Conservation (phyloP, 2,113 vertebrate species). For the Danio rerio region GRCz12tu NC_133188.1:27395501-27396000, state of each 20-base stretch:
- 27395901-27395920: not conserved
- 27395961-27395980: not conserved
- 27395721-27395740: constrained; percentile 25
- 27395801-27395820: constrained; percentile 38
- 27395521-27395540: constrained; percentile 14
- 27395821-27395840: constrained; percentile 35
- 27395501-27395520: not conserved
- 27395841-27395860: constrained; percentile 12
- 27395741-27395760: constrained; percentile 24
- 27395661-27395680: not conserved
- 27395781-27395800: constrained; percentile 36
- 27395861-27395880: constrained; percentile 24
- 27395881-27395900: constrained; percentile 21
- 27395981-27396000: not conserved
- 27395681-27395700: not conserved
- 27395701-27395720: not conserved
- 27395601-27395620: not conserved
- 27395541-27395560: not conserved
- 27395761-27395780: constrained; percentile 36
- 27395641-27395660: not conserved
- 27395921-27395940: not conserved
- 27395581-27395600: not conserved
- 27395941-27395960: not conserved
- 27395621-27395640: not conserved
- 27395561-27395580: constrained; percentile 15